Evolutionary conservation across 2,888 invertebrate species (phyloP), one percentile per base, ranked within the genome.

Genomic region (Imbricaverruca yamaguchii): DNA sequence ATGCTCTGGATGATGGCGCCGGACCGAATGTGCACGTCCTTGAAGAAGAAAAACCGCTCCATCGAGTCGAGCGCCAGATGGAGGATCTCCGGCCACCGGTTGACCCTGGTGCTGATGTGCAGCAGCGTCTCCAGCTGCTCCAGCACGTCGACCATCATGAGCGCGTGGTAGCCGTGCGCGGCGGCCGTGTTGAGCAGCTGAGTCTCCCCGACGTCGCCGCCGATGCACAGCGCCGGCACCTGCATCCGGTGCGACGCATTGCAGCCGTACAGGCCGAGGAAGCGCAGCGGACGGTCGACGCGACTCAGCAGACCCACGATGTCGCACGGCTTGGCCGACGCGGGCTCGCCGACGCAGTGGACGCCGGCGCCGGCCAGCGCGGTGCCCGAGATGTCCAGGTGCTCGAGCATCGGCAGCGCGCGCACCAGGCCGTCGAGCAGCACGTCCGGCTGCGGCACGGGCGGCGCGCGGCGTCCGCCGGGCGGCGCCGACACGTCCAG

Each of bases 301-400:
- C 96, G 89, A 69, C 91, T 91, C 39, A 92, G 91, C 53, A 98
- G 89, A 0, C 97, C 98, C 10, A 94, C 94, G 85, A 98, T 97
- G 87, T 96, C 94, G 84, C 93, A 82, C 55, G 21, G 53, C 53
- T 11, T 10, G 74, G n/a, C 12, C 74, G 80, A 13, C 55, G 21
- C 53, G 11, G 56, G 6, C 9, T n/a, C 80, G 18, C 23, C 63
- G 55, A 25, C 39, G 55, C 69, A 18, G 67, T 82, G 69, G 13
- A 79, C 81, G 11, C 79, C 80, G 53, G 81, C 53, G 21, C 97
- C 96, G 69, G 97, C 96, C 84, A 98, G 89, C 89, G 98, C 97
- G 25, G 98, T 98, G 21, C 97, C 97, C 8, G 97, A 96, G 86
- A 98, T 96, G 88, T 98, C 98, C 85, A 98, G 88, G 55, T 94